phyloP scores from a whole-genome alignment of 2,888 invertebrate genomes.

The Brachypterus glaber region DNA sequence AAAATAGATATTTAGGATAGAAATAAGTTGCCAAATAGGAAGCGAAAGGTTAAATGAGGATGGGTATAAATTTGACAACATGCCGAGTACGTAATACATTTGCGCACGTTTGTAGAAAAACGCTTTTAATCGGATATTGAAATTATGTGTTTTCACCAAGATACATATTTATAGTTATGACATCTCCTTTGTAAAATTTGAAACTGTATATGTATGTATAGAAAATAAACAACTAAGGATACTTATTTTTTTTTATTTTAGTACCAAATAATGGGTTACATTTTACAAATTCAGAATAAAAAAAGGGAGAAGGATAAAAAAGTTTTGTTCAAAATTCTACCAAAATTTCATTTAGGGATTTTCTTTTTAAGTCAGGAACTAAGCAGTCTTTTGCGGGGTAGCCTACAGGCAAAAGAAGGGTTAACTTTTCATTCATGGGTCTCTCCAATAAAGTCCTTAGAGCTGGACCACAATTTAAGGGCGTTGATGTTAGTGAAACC shows the following conservation, averaged over 20 bases:
- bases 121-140: too few relatives aligned
- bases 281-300: background rate
- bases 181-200: constrained; percentile 5
- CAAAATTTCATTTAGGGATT: constrained; percentile 63
- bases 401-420: constrained; percentile 76
- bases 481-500: constrained; percentile 80
- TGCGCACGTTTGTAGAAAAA: too few relatives aligned
- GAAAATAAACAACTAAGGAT: constrained; percentile 7
- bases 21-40: too few relatives aligned
- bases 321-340: constrained; percentile 43
- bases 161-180: too few relatives aligned
- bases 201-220: constrained; percentile 7
- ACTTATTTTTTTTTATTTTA: too few relatives aligned
- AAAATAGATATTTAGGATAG: too few relatives aligned
- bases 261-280: too few relatives aligned
- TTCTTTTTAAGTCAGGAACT: constrained; percentile 68
- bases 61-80: too few relatives aligned
- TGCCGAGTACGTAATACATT: too few relatives aligned
- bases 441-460: constrained; percentile 64
- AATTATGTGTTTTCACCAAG: too few relatives aligned
- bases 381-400: constrained; percentile 67
- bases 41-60: too few relatives aligned
- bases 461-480: constrained; percentile 80
- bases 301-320: background rate
- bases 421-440: constrained; percentile 70